Base-by-base conservation (phyloP, 2,797 vertebrate genomes). In the Silurus lanzhouensis region DNA sequence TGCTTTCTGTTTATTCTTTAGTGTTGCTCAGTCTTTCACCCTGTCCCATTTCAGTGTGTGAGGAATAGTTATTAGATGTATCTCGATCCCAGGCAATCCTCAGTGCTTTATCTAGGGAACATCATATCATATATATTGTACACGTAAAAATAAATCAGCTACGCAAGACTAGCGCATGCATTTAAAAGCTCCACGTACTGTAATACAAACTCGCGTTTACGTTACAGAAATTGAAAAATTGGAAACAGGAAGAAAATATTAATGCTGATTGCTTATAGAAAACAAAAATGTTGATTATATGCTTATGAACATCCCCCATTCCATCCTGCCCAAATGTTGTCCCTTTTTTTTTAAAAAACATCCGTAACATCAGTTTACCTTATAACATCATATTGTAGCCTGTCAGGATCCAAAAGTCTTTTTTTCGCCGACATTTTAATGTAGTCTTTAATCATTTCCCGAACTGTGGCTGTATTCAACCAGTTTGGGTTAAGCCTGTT, bases 1-100 rank as follows among this genome's bases (percentile, higher is more conserved):
- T 48, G 60, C 60, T 48, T 80, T 64, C 38, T 9, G 20, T 46
- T 80, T 64, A 48, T 64, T 46, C 7, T 63, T 63, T 63, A 46
- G 57, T n/a, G 58, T 63, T 61, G 31, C 76, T 15, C 76, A 46
- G 60, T 6, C 60, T 79, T 46, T 79, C 60, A 79, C 77, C 60
- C 13, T 46, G 60, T 48, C 60, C 6, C 58, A 7, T 44, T 8
- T 27, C 76, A 1, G 13, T 72, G 46, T 55, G 70, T 72, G 44
- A n/a, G 27, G 14, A 27, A 57, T 17, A 77, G 1, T 5, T 38
- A 5, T 12, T 12, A 13, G 9, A 60, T 17, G 10, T 31, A 15
- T 58, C 52, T 58, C 8, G 27, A n/a, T 58, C 74, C 19, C 31
- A n/a, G 7, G 44, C 57, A n/a, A 15, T 79, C 60, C 60, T 79